phyloP scores from a whole-genome alignment of 2,888 invertebrate species.

The Trachelus tabidus region DNA sequence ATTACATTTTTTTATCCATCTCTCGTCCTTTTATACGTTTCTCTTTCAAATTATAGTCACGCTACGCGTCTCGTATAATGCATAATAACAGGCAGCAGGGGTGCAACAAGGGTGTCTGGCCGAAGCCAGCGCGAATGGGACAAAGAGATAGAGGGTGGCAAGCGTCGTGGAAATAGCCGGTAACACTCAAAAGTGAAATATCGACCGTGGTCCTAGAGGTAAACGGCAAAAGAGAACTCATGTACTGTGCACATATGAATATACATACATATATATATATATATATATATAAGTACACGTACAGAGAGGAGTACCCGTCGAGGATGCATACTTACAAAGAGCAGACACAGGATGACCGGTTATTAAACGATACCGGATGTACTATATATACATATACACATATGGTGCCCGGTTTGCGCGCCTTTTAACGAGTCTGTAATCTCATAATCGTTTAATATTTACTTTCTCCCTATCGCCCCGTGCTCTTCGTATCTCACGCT shows the following conservation, averaged over 20 bases:
- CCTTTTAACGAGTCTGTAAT: neutral
- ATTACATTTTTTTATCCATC: neutral
- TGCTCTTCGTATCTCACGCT: neutral
- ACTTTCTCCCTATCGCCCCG: neutral
- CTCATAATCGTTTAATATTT: neutral
- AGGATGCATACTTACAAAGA: neutral
- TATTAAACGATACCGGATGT: constrained; percentile 19
- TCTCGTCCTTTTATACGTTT: neutral
- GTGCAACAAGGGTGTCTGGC: neutral
- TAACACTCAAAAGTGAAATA: neutral
- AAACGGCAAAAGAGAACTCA: neutral
- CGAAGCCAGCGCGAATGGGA: neutral
- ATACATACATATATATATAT: neutral
- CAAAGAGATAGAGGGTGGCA: neutral
- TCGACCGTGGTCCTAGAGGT: neutral
- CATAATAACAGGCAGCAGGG: neutral
- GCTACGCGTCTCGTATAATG: neutral
- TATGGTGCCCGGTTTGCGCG: neutral
- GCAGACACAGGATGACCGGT: constrained; percentile 19
- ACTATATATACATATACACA: neutral
- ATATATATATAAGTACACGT: neutral
- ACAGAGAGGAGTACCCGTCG: neutral
- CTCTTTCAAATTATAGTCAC: neutral
- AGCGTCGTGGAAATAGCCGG: neutral
- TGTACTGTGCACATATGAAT: neutral